These are phyloP conservation scores for Rhimphoctona megacephalus DNA, from an alignment of 2,888 invertebrate genomes.

Conservation along the genomic window DNA sequence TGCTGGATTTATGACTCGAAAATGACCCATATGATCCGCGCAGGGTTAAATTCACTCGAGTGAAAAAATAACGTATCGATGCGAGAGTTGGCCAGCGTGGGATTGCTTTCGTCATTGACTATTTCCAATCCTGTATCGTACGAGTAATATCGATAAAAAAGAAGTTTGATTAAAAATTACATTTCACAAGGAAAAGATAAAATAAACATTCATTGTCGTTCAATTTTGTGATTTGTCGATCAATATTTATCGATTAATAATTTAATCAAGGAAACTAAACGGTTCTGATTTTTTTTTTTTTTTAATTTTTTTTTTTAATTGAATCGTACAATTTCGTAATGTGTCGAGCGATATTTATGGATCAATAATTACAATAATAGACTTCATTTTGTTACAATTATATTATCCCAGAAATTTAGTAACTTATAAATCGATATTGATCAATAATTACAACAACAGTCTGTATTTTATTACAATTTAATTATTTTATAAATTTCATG, in stretches of 20 bases:
- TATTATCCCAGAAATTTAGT: too few species aligned
- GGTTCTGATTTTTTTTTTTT: too few species aligned
- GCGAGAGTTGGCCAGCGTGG: not conserved
- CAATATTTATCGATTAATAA: not conserved
- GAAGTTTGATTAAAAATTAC: not conserved
- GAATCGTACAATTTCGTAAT: not conserved
- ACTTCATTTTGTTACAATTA: too few species aligned
- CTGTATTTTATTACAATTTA: not conserved
- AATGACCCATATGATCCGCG: too few species aligned
- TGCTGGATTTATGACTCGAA: too few species aligned
- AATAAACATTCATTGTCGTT: not conserved
- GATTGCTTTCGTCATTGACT: not conserved
- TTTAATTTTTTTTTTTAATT: not conserved
- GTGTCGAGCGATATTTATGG: not conserved
- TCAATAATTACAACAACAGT: not conserved
- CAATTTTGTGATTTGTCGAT: not conserved
- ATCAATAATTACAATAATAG: too few species aligned
- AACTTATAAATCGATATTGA: not conserved
- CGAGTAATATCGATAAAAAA: not conserved
- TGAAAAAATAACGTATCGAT: not conserved
- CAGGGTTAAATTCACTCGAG: conserved; percentile 2
- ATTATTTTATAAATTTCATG: not conserved
- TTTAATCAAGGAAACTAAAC: too few species aligned
- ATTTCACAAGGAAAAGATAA: not conserved
- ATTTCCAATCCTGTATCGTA: not conserved